Conservation (phyloP, 2,888 invertebrate species). For the Chaetogeoica ovagalla region DNA sequence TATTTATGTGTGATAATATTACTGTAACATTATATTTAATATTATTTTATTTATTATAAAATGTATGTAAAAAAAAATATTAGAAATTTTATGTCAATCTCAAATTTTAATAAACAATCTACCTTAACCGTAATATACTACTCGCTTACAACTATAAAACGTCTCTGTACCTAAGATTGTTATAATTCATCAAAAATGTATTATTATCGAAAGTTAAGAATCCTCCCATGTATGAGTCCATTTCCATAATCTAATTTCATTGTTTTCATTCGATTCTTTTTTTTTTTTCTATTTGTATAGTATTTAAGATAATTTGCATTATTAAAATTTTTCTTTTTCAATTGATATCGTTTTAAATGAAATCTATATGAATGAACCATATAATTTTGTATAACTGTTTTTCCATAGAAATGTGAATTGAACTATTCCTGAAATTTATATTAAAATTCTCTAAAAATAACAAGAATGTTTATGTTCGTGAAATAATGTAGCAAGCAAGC, state of each 20-base stretch:
- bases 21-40: neutral
- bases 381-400: too few species aligned
- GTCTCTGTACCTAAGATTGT: neutral
- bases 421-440: too few species aligned
- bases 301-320: too few species aligned
- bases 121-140: neutral
- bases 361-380: too few species aligned
- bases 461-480: too few species aligned
- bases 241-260: neutral
- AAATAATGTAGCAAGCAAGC: too few species aligned
- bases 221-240: neutral
- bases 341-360: too few species aligned
- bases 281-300: neutral
- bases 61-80: slow-evolving; percentile 17
- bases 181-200: neutral
- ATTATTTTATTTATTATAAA: neutral
- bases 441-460: too few species aligned
- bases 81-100: slow-evolving; percentile 5
- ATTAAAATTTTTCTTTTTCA: too few species aligned
- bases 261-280: too few species aligned
- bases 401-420: too few species aligned
- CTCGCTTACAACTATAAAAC: neutral
- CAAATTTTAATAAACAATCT: slow-evolving; percentile 3
- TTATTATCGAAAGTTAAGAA: neutral
- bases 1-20: slow-evolving; percentile 14